Evolutionary conservation across 2,797 vertebrate genomes (phyloP).

Genomic region (Pseudochirops corinnae): DNA sequence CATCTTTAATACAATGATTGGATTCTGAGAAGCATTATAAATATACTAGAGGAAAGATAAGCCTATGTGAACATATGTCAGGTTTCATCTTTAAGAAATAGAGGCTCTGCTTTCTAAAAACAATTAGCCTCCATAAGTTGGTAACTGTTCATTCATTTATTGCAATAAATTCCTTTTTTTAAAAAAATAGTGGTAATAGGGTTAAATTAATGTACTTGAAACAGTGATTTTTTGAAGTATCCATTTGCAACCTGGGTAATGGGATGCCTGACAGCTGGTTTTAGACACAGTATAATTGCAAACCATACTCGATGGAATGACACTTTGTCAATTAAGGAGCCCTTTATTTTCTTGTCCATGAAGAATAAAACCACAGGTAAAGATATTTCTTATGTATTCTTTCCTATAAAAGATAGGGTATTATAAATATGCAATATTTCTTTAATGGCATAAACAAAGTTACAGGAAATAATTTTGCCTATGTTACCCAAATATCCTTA

Average conservation of each 20-base stretch:
- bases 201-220: constrained; percentile 80
- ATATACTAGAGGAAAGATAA: constrained; percentile 63
- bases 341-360: constrained; percentile 80
- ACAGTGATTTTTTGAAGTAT: constrained; percentile 79
- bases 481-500: constrained; percentile 78
- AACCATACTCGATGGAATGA: constrained; percentile 77
- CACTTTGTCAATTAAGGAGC: constrained; percentile 82
- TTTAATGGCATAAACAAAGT: constrained; percentile 81
- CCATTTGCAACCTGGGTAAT: constrained; percentile 80
- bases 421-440: constrained; percentile 78
- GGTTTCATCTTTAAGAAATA: constrained; percentile 73
- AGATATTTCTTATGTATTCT: constrained; percentile 77
- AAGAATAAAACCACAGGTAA: constrained; percentile 82
- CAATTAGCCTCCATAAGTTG: constrained; percentile 67
- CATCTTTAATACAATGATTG: constrained; percentile 59
- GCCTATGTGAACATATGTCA: constrained; percentile 73
- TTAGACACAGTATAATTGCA: constrained; percentile 82
- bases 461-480: constrained; percentile 79
- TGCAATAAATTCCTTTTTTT: constrained; percentile 67
- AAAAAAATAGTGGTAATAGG: constrained; percentile 67
- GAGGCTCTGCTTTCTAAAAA: constrained; percentile 66
- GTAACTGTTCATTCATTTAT: constrained; percentile 74
- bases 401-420: constrained; percentile 74
- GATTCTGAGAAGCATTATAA: constrained; percentile 63
- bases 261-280: constrained; percentile 83